Percentiles rank a stretch among this genome's conserved stretches.
Evolutionary conservation across 2,113 vertebrate species (phyloP).

Genomic region (Pithys albifrons): DNA sequence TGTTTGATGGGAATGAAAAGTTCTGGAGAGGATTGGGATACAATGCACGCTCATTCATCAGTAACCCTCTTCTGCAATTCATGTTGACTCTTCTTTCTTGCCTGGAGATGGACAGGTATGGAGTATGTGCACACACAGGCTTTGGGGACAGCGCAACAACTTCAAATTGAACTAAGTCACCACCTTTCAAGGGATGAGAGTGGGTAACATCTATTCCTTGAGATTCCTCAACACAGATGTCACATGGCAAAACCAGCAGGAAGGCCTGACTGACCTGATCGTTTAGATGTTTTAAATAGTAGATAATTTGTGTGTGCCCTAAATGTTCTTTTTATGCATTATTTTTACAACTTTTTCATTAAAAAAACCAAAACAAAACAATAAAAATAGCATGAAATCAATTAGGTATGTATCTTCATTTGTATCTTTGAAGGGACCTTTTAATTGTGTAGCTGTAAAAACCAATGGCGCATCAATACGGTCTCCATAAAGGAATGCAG

Average conservation of each 20-base stretch:
- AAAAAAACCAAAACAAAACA: neutral
- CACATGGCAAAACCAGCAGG: neutral
- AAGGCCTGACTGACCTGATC: neutral
- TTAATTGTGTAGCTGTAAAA: neutral
- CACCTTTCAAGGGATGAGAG: neutral
- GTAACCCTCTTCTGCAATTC: neutral
- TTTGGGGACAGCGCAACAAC: neutral
- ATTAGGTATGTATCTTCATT: neutral
- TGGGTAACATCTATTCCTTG: neutral
- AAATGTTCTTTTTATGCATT: neutral
- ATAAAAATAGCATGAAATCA: neutral
- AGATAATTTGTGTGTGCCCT: neutral
- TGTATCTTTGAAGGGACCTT: neutral
- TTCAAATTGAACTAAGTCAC: neutral
- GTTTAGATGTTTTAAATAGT: neutral
- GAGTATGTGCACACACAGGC: neutral
- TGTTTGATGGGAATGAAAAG: constrained; percentile 5
- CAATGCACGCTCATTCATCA: constrained; percentile 6
- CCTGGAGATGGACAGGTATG: neutral
- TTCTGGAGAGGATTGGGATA: neutral
- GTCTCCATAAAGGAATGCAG: neutral
- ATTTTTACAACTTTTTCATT: neutral
- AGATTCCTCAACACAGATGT: neutral
- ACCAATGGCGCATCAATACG: neutral
- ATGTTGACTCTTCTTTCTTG: neutral